phyloP scores from a whole-genome alignment of 2,797 vertebrate species.

The Pseudochromis fuscus region DNA sequence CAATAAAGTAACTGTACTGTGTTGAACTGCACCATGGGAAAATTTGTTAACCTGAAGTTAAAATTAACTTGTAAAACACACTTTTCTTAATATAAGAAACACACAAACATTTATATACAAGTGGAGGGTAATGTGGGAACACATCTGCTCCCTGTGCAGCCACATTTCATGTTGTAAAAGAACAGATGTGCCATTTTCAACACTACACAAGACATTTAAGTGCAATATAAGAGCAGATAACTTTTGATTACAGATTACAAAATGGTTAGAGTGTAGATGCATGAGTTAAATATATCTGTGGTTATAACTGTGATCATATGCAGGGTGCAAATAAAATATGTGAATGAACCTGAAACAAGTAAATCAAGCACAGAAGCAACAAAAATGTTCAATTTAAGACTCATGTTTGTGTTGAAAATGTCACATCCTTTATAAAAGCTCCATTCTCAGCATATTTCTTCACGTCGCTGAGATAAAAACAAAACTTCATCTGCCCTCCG shows the following conservation, averaged over 20 bases:
- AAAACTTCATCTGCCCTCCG: neutral
- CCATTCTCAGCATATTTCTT: neutral
- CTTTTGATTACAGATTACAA: neutral
- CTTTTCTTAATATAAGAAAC: conserved; percentile 87
- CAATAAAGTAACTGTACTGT: neutral
- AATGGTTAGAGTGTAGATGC: neutral
- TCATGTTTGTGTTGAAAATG: neutral
- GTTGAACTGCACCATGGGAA: conserved; percentile 6
- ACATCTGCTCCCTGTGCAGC: neutral
- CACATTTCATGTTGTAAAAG: neutral
- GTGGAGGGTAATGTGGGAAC: conserved; percentile 17
- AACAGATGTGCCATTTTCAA: conserved; percentile 1
- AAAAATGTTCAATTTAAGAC: neutral
- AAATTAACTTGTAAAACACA: conserved; percentile 21
- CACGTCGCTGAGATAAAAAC: neutral
- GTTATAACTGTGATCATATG: no score
- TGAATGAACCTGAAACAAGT: neutral
- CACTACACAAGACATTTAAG: accelerated
- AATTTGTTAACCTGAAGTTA: conserved; percentile 7
- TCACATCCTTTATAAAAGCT: neutral
- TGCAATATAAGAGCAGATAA: neutral
- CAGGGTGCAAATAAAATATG: no score
- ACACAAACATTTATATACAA: conserved; percentile 42
- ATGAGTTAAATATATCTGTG: neutral
- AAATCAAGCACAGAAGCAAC: neutral